Percentiles rank a stretch among this genome's conserved stretches.
Evolutionary conservation across 2,888 invertebrate genomes (phyloP).

Genomic region (Athalia circularis): DNA sequence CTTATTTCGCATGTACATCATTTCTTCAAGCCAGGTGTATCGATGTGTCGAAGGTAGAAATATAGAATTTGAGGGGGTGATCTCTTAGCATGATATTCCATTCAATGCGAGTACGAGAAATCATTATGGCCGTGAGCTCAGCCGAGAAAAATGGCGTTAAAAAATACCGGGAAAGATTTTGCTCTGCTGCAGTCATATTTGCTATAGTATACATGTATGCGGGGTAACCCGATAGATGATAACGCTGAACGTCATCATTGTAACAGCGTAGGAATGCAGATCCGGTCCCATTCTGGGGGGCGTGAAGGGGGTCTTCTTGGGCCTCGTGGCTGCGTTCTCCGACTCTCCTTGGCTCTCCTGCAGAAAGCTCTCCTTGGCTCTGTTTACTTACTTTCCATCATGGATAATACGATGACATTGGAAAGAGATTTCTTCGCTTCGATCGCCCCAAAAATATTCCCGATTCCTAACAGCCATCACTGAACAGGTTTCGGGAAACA

Average conservation of each 20-base stretch:
- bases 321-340: constrained; percentile 11
- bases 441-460: not conserved
- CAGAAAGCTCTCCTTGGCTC: not conserved
- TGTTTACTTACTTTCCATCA: constrained; percentile 22
- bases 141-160: not conserved
- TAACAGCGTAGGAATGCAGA: constrained; percentile 35
- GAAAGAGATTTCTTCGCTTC: constrained; percentile 21
- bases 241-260: constrained; percentile 37
- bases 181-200: not conserved
- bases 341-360: constrained; percentile 28
- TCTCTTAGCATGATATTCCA: not conserved
- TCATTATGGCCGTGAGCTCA: not conserved
- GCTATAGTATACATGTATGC: not conserved
- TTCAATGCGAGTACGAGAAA: not conserved
- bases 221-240: constrained; percentile 34
- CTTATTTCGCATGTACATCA: constrained; percentile 10
- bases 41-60: not conserved
- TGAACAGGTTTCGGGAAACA: not conserved
- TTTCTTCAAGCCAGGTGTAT: not conserved
- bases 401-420: constrained; percentile 21
- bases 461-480: not conserved
- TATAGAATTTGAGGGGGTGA: not conserved
- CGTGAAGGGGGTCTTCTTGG: constrained; percentile 26
- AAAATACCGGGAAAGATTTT: not conserved
- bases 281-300: constrained; percentile 37